Evolutionary conservation across 1,140 invertebrate species (phyloP), one percentile per base, ranked within the genome.

Genomic region (Zaprionus africanus): DNA sequence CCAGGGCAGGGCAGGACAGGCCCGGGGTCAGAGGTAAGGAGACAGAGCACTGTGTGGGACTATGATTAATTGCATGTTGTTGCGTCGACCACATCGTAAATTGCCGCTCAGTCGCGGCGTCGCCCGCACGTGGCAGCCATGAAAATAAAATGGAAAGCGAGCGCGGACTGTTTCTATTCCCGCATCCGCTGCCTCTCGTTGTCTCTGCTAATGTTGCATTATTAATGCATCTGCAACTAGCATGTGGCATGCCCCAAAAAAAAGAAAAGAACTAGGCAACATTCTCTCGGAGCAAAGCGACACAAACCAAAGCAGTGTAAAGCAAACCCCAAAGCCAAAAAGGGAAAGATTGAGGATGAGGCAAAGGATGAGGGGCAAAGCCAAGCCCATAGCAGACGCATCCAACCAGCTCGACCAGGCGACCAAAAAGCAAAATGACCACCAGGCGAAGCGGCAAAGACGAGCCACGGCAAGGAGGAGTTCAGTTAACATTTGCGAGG

Each of bases 41-140:
- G 26, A 11, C 6, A 7, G 41, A 3, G 31, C 31, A 4, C 31
- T 34, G 31, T 15, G 15, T 13, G 26, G 54, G 11, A 49, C 54
- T 51, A 86, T 86, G 83, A 86, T 86, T 86, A 86, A 86, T 87
- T 87, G 83, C 84, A 78, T 60, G 86, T 88, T 83, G 77, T 88
- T 86, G 84, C 73, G 84, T 77, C 80, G 73, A 67, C 77, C 80
- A 78, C 69, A 78, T 80, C 84, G 83, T 83, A 88, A 83, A 86
- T 82, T 87, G 83, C 80, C 79, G 31, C 83, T 76, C 81, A 83
- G 70, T 72, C 71, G 76, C 75, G 77, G 71, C 75, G 81, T 70
- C 68, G 65, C 61, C 57, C 56, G 70, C 83, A 82, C 79, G 82
- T 79, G 79, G 66, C 69, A 78, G 78, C 63, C 82, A 76, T 81